Base-by-base conservation (phyloP, 2,888 invertebrate genomes). In the Diogma glabrata region DNA sequence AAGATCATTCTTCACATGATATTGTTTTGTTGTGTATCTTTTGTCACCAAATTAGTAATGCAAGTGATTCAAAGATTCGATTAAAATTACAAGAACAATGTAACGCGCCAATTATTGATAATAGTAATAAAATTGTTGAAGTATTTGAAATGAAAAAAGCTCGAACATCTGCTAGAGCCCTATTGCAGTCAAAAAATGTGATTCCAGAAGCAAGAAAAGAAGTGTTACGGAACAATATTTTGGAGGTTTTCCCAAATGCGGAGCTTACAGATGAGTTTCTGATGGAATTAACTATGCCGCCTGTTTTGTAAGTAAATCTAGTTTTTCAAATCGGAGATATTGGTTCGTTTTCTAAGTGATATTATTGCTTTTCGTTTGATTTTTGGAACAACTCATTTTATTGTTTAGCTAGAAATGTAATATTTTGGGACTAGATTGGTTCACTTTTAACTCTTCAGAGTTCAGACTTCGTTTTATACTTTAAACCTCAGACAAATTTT, bases 1-100 rank as follows among this genome's bases (percentile, higher is more conserved):
- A 89, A 64, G 79, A 84, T 20, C 87, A 87, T 65, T 78, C 81
- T 6, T 87, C 86, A 0, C 89, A 89, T 66, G 89, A 90, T 67
- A 78, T 88, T 45, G 67, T 89, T 22, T 64, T 88, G 53, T 66
- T 90, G 47, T 90, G 89, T 65, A 72, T 75, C 33, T 53, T 60
- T 1, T 90, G 89, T 62, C 88, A 90, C 67, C 79, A 79, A 60
- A 64, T 67, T 20, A 84, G 85, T 66, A 84, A 83, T 64, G 70
- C 72, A 36, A 70, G 72, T 28, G 88, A 88, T 67, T 69, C 74
- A 49, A 63, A 65, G 4, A 64, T 86, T 57, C 75, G 84, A 47
- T 70, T 71, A 57, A 65, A 71, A 49, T 71, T 89, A 19, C 81
- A 80, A 1, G 56, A 59, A 1, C 61, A 67, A 55, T 87, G 85